Evolutionary conservation across 2,797 vertebrate species (phyloP), one percentile per base, ranked within the genome.

Genomic region (Linurgus olivaceus): DNA sequence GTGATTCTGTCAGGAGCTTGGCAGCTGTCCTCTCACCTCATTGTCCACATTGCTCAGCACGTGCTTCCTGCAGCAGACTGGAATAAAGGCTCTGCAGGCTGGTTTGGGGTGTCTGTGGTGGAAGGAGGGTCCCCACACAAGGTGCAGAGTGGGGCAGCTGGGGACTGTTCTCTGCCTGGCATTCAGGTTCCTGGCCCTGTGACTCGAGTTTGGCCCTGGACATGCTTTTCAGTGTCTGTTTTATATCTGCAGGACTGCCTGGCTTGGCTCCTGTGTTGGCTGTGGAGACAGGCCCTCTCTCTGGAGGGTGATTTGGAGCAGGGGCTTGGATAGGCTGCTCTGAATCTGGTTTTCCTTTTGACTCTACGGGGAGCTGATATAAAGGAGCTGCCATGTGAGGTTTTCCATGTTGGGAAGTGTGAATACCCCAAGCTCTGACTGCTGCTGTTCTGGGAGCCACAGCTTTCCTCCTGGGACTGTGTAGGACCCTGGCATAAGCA

Each of bases 11-110:
- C 94, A 95, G 96, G 96, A 97, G 97, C 97, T 96, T 93, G 98
- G 98, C 98, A 99, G 98, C 98, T 98, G 98, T 93, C 97, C 97
- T 87, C 97, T 97, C 97, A 91, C 95, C 96, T 97, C 96, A 98
- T 98, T 98, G 98, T 98, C 97, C 96, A 26, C 78, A 38, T 91
- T 92, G 96, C 82, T 83, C 81, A 85, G 26, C 85, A 31, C 23
- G 54, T 57, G 85, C 74, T 94, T 88, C 68, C 79, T 76, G 76
- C 78, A 81, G 90, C 92, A 75, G 55, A 29, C 57, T 68, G 48
- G 38, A 59, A 5, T 35, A 11, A 40, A 4, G 12, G 93, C 68
- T 83, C 79, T 76, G 58, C 65, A 72, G 76, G 14, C 55, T 5
- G 11, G 0, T 38, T 26, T 21, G 26, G 58, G 38, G 52, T 31